Evolutionary conservation across 2,113 vertebrate genomes (phyloP), one percentile per base, ranked within the genome.

Genomic region (Platysteira castanea): DNA sequence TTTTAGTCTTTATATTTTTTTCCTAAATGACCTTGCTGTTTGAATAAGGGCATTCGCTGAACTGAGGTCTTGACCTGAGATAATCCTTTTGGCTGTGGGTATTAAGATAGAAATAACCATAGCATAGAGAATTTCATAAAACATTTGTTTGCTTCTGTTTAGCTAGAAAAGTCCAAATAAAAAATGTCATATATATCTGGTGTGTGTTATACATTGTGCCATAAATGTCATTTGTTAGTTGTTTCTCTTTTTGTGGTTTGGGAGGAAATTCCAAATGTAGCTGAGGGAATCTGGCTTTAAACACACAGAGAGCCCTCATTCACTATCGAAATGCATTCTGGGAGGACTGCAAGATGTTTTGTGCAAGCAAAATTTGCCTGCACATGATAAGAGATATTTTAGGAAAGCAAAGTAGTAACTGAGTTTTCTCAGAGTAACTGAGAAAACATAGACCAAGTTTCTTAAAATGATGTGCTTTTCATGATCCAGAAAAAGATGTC

Each of bases 241-340:
- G 93, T 97, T 97, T 95, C 96, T 96, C 93, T 97, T 97, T 95
- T 97, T 97, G 96, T 96, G 96, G 96, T 97, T 97, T 97, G 87
- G 82, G 93, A 97, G 95, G 96, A 96, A 97, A 97, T 97, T 96
- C 95, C 95, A 97, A 91, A 73, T 97, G 93, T 96, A 96, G 91
- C 94, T 95, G 87, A 92, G 94, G 80, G 91, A 97, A 95, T 97
- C 93, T 96, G 96, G 84, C 84, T 96, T 95, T 95, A 94, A 95
- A 94, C 89, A 93, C 84, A 95, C 86, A 94, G 95, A 95, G 86
- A 92, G 33, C 44, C 56, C 68, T 95, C 93, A 92, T 95, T 97
- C 89, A 89, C 44, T 52, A 28, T 41, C 87, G 94, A 95, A 97
- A 95, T 94, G 95, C 77, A 96, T 96, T 95, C 93, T 96, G 94